Conservation (phyloP, 2,113 vertebrate genomes). For the Oncorhynchus masou region DNA sequence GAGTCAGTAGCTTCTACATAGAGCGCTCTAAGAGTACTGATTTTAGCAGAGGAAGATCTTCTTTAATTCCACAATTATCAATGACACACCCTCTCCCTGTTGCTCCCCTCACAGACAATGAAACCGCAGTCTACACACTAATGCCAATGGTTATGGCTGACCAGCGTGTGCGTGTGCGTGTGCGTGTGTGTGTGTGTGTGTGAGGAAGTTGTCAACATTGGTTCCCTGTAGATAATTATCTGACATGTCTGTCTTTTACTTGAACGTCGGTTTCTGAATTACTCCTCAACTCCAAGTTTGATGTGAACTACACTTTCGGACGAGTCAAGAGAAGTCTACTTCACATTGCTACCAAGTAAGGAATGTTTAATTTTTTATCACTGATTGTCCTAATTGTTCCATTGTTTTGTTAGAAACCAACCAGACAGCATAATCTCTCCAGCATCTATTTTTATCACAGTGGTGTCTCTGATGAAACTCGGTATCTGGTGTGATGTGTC, state of each 20-base stretch:
- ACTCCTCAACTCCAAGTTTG: conserved; percentile 97
- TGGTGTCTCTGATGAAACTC: neutral
- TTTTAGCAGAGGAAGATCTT: neutral
- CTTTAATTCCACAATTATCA: neutral
- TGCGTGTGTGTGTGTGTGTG: neutral
- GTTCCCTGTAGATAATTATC: neutral
- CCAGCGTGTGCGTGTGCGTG: conserved; percentile 66
- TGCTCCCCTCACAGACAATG: conserved; percentile 82
- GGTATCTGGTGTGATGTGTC: neutral
- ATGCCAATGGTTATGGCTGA: conserved; percentile 99
- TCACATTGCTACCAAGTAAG: conserved; percentile 99
- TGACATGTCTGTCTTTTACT: neutral
- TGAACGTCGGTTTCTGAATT: conserved; percentile 92
- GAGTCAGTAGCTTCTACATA: too few relatives aligned
- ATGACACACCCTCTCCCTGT: neutral
- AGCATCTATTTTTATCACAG: neutral
- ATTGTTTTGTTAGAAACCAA: neutral
- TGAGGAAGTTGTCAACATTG: neutral
- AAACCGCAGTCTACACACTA: conserved; percentile 97
- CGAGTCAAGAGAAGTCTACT: conserved; percentile 97
- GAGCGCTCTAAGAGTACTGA: too few relatives aligned
- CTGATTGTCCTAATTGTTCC: neutral
- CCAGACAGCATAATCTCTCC: too few relatives aligned
- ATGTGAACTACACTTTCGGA: conserved; percentile 98
- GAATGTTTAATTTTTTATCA: neutral